Conservation (phyloP, 2,797 vertebrate genomes). For the Macropus fuliginosus region DNA sequence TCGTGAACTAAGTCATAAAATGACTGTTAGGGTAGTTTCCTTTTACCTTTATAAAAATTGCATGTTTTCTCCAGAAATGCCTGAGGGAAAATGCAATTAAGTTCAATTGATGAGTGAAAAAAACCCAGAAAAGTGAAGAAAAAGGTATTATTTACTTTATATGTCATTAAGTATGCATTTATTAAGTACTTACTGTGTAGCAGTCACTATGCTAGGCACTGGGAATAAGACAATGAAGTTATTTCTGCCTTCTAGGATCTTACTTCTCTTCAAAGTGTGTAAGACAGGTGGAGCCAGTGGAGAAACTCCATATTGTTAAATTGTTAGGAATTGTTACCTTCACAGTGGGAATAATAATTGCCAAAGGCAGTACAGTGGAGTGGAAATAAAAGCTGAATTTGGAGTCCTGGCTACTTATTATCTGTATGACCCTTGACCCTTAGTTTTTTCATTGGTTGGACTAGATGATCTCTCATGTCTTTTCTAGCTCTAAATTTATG, state of each 20-base stretch:
- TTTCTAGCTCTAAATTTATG: neutral
- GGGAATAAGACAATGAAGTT: neutral
- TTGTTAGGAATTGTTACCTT: neutral
- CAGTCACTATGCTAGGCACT: neutral
- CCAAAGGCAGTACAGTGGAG: neutral
- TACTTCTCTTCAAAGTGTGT: neutral
- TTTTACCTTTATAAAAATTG: neutral
- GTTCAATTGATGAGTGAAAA: neutral
- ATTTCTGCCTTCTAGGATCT: neutral
- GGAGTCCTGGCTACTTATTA: neutral
- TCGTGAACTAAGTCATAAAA: neutral
- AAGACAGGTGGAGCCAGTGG: neutral
- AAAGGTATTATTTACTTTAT: neutral
- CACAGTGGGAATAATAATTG: neutral
- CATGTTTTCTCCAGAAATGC: neutral
- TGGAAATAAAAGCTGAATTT: neutral
- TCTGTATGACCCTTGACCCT: neutral
- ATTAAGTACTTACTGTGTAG: neutral
- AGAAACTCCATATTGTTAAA: neutral
- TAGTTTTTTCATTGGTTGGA: neutral
- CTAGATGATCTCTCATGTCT: neutral
- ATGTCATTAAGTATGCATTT: neutral
- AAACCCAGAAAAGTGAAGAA: neutral
- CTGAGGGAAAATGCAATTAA: neutral
- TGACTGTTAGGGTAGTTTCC: neutral